Conservation (phyloP, 2,888 invertebrate species). For the Phaonia tiefii region DNA sequence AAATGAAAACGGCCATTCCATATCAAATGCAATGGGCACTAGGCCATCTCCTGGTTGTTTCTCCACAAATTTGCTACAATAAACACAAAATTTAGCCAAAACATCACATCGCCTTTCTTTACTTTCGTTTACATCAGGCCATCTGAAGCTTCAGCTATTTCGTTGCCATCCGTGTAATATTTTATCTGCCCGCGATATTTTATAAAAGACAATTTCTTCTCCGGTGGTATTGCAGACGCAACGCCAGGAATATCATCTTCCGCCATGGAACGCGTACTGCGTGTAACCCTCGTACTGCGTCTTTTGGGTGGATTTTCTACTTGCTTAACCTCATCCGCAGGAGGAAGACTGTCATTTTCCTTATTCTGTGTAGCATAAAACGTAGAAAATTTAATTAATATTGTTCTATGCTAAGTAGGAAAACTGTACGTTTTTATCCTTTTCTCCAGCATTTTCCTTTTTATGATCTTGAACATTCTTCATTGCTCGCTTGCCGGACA, state of each 20-base stretch:
- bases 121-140: constrained; percentile 79
- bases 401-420: not conserved
- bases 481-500: constrained; percentile 42
- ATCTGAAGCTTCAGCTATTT: constrained; percentile 81
- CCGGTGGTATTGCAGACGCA: constrained; percentile 62
- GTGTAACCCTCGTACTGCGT: constrained; percentile 73
- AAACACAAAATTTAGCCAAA: constrained; percentile 3
- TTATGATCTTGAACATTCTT: not conserved
- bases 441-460: not conserved
- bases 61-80: constrained; percentile 78
- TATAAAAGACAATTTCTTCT: constrained; percentile 72
- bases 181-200: constrained; percentile 76
- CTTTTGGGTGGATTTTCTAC: constrained; percentile 77
- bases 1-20: constrained; percentile 86
- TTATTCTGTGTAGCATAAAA: constrained; percentile 35
- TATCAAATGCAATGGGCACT: constrained; percentile 84
- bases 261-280: constrained; percentile 72
- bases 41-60: constrained; percentile 73
- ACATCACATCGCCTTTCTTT: not conserved
- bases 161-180: constrained; percentile 79
- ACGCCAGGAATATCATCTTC: constrained; percentile 62
- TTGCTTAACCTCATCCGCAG: no score
- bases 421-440: constrained; percentile 22
- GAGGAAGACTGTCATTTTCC: no score
- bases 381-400: not conserved